phyloP scores from a whole-genome alignment of 2,797 vertebrate genomes.

The Galaxias olidus region DNA sequence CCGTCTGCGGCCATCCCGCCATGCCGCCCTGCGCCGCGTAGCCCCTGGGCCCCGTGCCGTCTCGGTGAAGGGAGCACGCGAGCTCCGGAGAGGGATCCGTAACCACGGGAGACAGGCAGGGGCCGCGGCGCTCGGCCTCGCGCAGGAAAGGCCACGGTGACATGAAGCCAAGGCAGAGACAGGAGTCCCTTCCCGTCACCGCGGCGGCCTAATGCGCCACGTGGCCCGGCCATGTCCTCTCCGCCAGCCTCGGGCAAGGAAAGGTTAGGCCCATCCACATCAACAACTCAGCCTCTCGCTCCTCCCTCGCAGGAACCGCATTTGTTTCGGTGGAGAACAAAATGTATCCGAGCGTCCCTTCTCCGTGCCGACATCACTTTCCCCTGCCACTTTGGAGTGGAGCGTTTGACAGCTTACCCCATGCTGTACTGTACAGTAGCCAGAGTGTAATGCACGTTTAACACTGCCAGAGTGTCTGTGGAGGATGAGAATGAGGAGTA shows the following conservation, averaged over 20 bases:
- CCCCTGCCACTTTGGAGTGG: constrained; percentile 62
- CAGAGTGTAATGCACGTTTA: constrained; percentile 68
- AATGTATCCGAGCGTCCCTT: constrained; percentile 42
- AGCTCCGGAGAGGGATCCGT: constrained; percentile 65
- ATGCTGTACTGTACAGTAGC: constrained; percentile 36
- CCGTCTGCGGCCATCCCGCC: constrained; percentile 58
- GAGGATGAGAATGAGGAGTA: constrained; percentile 73
- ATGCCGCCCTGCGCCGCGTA: constrained; percentile 44
- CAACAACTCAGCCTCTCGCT: not conserved
- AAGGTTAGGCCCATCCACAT: too few species aligned
- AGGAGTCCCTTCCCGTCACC: constrained; percentile 38
- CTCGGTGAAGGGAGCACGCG: constrained; percentile 60
- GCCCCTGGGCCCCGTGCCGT: constrained; percentile 63
- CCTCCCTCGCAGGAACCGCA: constrained; percentile 59
- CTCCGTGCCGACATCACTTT: constrained; percentile 60
- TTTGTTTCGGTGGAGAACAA: constrained; percentile 58
- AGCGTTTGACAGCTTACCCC: constrained; percentile 63
- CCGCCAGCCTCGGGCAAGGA: constrained; percentile 19
- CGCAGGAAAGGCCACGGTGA: constrained; percentile 63
- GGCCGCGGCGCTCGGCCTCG: constrained; percentile 46
- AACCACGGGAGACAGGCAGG: constrained; percentile 69
- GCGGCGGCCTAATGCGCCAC: constrained; percentile 39
- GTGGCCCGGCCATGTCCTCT: constrained; percentile 45
- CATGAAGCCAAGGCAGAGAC: constrained; percentile 68
- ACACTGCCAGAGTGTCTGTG: constrained; percentile 49